Evolutionary conservation across 2,113 vertebrate genomes (phyloP).

Genomic region (Halichoeres trimaculatus): DNA sequence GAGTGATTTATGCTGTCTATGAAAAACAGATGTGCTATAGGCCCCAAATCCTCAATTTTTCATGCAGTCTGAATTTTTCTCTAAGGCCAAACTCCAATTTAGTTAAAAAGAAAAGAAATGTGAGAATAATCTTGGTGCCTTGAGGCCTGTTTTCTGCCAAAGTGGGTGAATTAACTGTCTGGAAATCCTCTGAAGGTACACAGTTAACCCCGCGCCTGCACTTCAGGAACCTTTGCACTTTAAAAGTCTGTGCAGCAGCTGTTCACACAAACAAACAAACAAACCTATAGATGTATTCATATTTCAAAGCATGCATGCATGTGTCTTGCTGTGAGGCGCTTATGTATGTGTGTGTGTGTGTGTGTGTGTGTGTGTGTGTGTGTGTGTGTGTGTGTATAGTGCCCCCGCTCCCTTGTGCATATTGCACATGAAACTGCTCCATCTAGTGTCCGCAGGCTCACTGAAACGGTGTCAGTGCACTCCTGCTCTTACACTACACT

Average conservation of each 20-base stretch:
- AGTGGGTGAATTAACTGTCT: neutral
- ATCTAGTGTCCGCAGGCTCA: constrained; percentile 71
- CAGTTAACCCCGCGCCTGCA: neutral
- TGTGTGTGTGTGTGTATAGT: neutral
- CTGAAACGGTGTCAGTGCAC: neutral
- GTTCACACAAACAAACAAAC: neutral
- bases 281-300: neutral
- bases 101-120: neutral
- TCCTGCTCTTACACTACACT: constrained; percentile 23
- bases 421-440: constrained; percentile 80
- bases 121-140: neutral
- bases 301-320: neutral
- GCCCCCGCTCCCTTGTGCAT: constrained; percentile 23
- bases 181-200: neutral
- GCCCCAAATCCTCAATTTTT: neutral
- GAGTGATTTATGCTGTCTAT: neutral
- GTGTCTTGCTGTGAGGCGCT: neutral
- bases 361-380: neutral
- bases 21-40: constrained; percentile 34
- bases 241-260: neutral
- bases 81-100: neutral
- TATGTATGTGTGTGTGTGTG: neutral
- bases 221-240: too few species aligned
- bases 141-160: neutral
- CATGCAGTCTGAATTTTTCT: neutral